Conservation (phyloP, 2,797 vertebrate genomes). For the Phrynocephalus vlangalii region DNA sequence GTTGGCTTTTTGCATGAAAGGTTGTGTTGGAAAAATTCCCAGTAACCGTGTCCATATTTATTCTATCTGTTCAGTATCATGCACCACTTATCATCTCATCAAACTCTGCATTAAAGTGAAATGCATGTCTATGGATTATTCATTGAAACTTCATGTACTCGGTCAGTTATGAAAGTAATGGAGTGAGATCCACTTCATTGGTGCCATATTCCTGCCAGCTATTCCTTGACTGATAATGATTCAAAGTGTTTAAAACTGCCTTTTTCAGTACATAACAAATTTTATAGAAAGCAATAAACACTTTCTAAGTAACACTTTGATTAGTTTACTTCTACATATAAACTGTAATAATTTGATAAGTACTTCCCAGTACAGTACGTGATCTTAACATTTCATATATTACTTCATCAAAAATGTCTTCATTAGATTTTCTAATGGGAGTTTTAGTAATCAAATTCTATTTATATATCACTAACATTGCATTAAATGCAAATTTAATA, state of each 20-base stretch:
- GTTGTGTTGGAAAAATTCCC: not conserved
- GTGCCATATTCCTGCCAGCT: constrained; percentile 55
- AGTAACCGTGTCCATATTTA: not conserved
- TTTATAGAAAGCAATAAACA: too few relatives aligned
- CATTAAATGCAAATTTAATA: too few relatives aligned
- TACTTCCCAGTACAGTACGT: too few relatives aligned
- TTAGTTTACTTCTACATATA: too few relatives aligned
- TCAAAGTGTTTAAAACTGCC: constrained; percentile 38
- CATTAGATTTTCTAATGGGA: too few relatives aligned
- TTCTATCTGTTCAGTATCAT: constrained; percentile 7
- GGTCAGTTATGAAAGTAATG: constrained; percentile 38
- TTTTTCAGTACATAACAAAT: constrained; percentile 33
- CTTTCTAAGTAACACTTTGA: too few relatives aligned
- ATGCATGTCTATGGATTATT: constrained; percentile 46
- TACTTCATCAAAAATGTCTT: too few relatives aligned
- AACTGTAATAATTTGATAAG: too few relatives aligned
- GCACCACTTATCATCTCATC: constrained; percentile 30
- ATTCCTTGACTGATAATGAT: constrained; percentile 52
- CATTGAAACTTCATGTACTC: constrained; percentile 29
- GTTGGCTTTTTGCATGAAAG: not conserved
- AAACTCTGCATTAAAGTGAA: constrained; percentile 34
- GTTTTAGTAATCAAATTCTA: too few relatives aligned
- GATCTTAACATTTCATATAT: too few relatives aligned
- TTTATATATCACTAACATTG: too few relatives aligned
- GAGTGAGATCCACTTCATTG: constrained; percentile 41